Evolutionary conservation across 2,888 invertebrate species (phyloP), one percentile per base, ranked within the genome.

Genomic region (Calameuta pallipes): DNA sequence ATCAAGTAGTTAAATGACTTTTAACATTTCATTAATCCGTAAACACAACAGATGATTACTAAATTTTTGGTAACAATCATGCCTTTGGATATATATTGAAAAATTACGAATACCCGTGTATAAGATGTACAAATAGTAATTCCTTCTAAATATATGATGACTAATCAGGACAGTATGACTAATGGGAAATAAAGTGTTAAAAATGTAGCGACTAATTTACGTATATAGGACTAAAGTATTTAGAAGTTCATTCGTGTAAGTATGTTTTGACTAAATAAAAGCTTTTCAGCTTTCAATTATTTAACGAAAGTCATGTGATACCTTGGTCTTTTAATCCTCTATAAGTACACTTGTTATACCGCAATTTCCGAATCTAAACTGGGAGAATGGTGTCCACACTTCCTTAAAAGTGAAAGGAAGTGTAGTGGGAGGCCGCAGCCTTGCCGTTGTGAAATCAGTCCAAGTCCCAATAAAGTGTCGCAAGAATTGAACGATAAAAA

Each of bases 341-440:
- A 74, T 70, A n/a, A n/a, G n/a, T n/a, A 4, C 75, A 79, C 75
- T 79, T 77, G 79, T 78, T 79, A 75, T 78, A 75, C 79, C 37
- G 73, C 70, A 75, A 71, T 73, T 34, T 71, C 71, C 75, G 71
- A 13, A 70, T 70, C 2, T 35, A 71, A 71, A 82, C 82, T 84
- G 78, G 80, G 75, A 70, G 73, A 73, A 76, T 33, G 75, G 78
- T 75, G 76, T 75, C 79, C 79, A 70, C 73, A 80, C 82, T 85
- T 83, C 83, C 82, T 83, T 75, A 81, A 82, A 84, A 85, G 85
- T 84, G 85, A 85, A 85, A 84, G 85, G 85, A 85, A 81, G 31
- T 71, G 71, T 56, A 56, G 71, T 34, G 71, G 71, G 31, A 13
- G 71, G 2, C 23, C 23, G 31, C 71, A 71, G 31, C 71, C 71